phyloP scores from a whole-genome alignment of 2,888 invertebrate genomes.

The Cataglyphis rosenhaueri region DNA sequence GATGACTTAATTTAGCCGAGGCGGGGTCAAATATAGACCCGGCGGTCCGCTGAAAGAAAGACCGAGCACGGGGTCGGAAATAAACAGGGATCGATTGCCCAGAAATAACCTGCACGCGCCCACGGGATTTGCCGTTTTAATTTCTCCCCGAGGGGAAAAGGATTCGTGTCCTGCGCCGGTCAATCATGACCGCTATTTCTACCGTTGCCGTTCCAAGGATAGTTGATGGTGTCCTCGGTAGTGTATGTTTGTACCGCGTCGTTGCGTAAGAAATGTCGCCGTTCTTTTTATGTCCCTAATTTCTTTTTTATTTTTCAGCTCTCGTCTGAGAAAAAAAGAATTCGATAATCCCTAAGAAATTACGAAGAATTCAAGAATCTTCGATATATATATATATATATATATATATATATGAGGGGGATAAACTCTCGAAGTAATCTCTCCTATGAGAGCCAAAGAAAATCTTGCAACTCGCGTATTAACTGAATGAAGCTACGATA shows the following conservation, averaged over 20 bases:
- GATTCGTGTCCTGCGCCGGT: slow-evolving; percentile 23
- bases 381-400: neutral
- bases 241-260: neutral
- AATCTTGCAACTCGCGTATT: neutral
- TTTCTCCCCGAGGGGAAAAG: slow-evolving; percentile 4
- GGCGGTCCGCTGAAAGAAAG: slow-evolving; percentile 2
- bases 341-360: neutral
- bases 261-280: neutral
- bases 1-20: slow-evolving; percentile 40
- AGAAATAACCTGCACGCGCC: slow-evolving; percentile 40
- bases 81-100: slow-evolving; percentile 42
- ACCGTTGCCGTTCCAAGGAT: neutral
- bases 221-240: neutral
- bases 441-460: neutral
- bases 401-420: neutral
- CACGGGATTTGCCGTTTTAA: slow-evolving; percentile 41
- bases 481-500: neutral
- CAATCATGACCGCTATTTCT: slow-evolving; percentile 32
- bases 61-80: neutral
- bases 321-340: neutral
- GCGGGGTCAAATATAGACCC: slow-evolving; percentile 22
- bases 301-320: neutral
- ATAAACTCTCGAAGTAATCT: neutral
- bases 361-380: neutral
- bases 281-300: neutral